Evolutionary conservation across 2,113 vertebrate species (phyloP).

Genomic region (Oryzias melastigma): DNA sequence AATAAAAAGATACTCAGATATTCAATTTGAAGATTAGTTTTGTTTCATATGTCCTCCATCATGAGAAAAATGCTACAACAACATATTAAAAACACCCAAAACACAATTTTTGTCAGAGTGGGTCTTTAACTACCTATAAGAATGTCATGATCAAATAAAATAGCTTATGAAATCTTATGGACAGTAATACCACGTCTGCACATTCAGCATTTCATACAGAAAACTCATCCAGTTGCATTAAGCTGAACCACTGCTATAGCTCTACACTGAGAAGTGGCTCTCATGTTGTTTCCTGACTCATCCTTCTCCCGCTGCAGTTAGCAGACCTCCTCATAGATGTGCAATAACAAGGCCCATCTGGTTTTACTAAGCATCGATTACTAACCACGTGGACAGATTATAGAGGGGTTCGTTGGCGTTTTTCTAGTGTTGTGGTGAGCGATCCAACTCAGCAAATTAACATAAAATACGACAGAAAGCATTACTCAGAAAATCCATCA

Average conservation of each 20-base stretch:
- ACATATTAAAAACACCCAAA: no score
- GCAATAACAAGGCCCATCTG: conserved; percentile 26
- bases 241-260: conserved; percentile 36
- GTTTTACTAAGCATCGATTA: conserved; percentile 29
- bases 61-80: no score
- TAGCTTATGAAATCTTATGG: conserved; percentile 5
- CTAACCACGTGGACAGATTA: conserved; percentile 36
- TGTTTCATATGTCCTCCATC: no score
- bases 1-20: no score
- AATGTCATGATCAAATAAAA: not conserved
- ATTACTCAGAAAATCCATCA: conserved; percentile 33
- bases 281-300: conserved; percentile 43
- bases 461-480: conserved; percentile 47
- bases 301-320: conserved; percentile 50
- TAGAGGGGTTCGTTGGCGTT: conserved; percentile 41
- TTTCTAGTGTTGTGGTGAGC: conserved; percentile 34
- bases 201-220: conserved; percentile 14
- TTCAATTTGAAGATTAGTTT: no score
- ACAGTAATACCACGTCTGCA: conserved; percentile 4
- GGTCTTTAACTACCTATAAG: no score
- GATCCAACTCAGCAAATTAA: conserved; percentile 47
- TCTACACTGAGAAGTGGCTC: conserved; percentile 46
- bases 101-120: no score
- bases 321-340: conserved; percentile 54
- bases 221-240: conserved; percentile 10